A percentile compares a stretch with the other conserved stretches of the same genome.
Conservation (phyloP, 2,113 vertebrate genomes). For the Silurus asotus region DNA sequence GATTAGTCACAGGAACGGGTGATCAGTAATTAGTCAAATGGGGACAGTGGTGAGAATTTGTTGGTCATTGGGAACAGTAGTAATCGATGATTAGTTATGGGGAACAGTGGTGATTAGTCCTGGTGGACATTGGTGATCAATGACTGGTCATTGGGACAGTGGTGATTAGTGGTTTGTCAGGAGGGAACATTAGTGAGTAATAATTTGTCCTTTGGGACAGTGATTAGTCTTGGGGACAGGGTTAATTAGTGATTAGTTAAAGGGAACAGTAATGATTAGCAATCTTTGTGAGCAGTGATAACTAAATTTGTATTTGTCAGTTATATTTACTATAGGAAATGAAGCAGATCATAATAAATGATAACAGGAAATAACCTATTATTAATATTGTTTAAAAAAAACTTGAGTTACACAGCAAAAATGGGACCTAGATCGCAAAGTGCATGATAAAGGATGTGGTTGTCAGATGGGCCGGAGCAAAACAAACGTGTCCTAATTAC, state of each 20-base stretch:
- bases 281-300: neutral
- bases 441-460: neutral
- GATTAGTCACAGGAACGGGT: neutral
- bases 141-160: neutral
- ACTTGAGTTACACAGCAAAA: too few species aligned
- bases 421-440: neutral
- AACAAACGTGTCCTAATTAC: slow-evolving; percentile 20
- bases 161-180: neutral
- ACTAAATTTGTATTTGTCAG: neutral
- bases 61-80: neutral
- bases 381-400: too few species aligned
- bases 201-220: neutral
- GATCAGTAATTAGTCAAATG: neutral
- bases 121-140: neutral
- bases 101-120: neutral
- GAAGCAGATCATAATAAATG: too few species aligned
- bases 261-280: neutral
- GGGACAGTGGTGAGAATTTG: neutral
- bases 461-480: neutral
- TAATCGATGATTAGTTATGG: neutral
- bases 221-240: neutral
- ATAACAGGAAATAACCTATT: too few species aligned
- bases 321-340: too few species aligned
- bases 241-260: neutral
- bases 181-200: neutral